Percentiles rank a stretch among this genome's conserved stretches.
Evolutionary conservation across 2,113 vertebrate species (phyloP).

Genomic region (Antechinus flavipes): DNA sequence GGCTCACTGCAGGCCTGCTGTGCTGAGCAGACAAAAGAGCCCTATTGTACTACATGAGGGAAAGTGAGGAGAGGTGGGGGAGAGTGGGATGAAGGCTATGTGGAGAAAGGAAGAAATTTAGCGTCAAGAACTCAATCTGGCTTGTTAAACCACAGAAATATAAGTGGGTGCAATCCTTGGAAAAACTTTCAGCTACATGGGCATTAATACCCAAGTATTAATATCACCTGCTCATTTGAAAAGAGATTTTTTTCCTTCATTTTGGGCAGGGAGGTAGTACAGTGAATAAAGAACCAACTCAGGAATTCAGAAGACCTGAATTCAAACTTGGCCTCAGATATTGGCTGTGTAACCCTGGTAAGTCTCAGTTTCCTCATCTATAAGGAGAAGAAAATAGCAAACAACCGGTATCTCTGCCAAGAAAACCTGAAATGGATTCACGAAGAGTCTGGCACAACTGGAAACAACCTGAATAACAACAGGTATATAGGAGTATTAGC

Average conservation of each 20-base stretch:
- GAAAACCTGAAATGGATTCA: neutral
- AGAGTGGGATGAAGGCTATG: neutral
- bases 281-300: neutral
- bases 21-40: conserved; percentile 69
- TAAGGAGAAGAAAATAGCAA: neutral
- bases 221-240: neutral
- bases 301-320: neutral
- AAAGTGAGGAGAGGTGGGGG: conserved; percentile 44
- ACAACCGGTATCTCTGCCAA: neutral
- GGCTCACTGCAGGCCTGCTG: conserved; percentile 49
- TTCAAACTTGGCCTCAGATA: neutral
- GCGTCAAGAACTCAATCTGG: neutral
- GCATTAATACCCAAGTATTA: neutral
- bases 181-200: neutral
- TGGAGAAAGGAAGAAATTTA: neutral
- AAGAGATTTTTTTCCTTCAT: neutral
- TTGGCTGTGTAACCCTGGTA: neutral
- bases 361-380: neutral
- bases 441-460: too few relatives aligned
- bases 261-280: neutral
- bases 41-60: neutral
- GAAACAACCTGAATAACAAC: too few relatives aligned
- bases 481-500: neutral
- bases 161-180: neutral
- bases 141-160: neutral